phyloP scores from a whole-genome alignment of 2,113 vertebrate genomes.

The Acinonyx jubatus region DNA sequence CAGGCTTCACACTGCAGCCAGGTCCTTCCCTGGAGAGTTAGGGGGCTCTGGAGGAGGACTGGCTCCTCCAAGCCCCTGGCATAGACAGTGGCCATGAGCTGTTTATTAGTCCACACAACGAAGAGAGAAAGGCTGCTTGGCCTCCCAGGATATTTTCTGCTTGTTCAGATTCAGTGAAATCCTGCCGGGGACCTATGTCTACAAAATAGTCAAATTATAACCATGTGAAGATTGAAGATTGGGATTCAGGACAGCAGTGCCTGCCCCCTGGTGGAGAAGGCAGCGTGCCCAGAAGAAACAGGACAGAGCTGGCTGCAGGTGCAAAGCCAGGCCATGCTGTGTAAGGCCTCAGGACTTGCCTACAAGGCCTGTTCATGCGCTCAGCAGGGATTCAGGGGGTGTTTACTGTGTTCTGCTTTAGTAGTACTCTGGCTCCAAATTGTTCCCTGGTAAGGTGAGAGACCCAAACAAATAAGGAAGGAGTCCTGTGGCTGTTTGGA shows the following conservation, averaged over 20 bases:
- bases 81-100: neutral
- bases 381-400: neutral
- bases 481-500: neutral
- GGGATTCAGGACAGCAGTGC: neutral
- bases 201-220: neutral
- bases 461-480: neutral
- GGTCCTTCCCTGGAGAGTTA: too few species aligned
- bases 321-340: neutral
- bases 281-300: neutral
- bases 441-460: neutral
- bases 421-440: neutral
- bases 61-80: neutral
- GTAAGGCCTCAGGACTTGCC: too few species aligned
- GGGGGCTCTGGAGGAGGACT: neutral
- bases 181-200: neutral
- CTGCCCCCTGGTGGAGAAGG: neutral
- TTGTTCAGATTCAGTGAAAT: neutral
- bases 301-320: neutral
- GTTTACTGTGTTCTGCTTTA: neutral
- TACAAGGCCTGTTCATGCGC: neutral
- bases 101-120: too few species aligned
- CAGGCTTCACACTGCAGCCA: neutral
- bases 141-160: neutral
- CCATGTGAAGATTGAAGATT: accelerated
- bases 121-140: neutral